Conservation (phyloP, 2,888 invertebrate species). For the Liodrosophila aerea region DNA sequence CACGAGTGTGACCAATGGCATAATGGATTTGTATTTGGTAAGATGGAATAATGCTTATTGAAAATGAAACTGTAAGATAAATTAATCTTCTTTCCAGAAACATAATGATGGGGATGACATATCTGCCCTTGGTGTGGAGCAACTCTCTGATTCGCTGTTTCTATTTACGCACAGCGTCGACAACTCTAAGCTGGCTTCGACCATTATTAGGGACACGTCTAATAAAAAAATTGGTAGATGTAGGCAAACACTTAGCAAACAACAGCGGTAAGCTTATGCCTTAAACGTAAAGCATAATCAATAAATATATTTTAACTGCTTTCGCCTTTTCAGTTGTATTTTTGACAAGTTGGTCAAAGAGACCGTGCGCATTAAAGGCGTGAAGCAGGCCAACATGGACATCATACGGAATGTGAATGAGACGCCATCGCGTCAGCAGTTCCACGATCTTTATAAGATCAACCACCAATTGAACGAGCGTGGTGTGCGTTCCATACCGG, state of each 20-base stretch:
- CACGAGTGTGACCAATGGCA: slow-evolving; percentile 71
- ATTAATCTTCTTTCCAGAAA: slow-evolving; percentile 72
- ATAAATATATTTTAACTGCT: too few relatives aligned
- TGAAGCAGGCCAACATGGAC: slow-evolving; percentile 67
- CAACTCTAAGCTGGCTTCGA: slow-evolving; percentile 79
- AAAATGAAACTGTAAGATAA: too few relatives aligned
- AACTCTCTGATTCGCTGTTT: slow-evolving; percentile 77
- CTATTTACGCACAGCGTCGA: slow-evolving; percentile 79
- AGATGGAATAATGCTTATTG: too few relatives aligned
- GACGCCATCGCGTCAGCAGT: slow-evolving; percentile 76
- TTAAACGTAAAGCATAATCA: too few relatives aligned
- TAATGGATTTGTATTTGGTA: slow-evolving; percentile 77
- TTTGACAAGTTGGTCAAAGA: slow-evolving; percentile 79
- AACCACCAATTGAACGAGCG: slow-evolving; percentile 66
- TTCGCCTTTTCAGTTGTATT: slow-evolving; percentile 55
- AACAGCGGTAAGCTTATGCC: slow-evolving; percentile 67
- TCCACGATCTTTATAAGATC: slow-evolving; percentile 79
- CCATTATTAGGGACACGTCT: slow-evolving; percentile 67
- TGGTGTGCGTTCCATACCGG: slow-evolving; percentile 73
- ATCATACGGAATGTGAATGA: slow-evolving; percentile 78
- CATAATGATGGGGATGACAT: slow-evolving; percentile 70
- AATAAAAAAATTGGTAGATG: slow-evolving; percentile 58
- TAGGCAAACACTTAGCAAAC: slow-evolving; percentile 71
- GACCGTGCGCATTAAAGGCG: slow-evolving; percentile 71
- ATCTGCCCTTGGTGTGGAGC: slow-evolving; percentile 65